Evolutionary conservation across 1,140 invertebrate genomes (phyloP).

Genomic region (Heliconius himera): DNA sequence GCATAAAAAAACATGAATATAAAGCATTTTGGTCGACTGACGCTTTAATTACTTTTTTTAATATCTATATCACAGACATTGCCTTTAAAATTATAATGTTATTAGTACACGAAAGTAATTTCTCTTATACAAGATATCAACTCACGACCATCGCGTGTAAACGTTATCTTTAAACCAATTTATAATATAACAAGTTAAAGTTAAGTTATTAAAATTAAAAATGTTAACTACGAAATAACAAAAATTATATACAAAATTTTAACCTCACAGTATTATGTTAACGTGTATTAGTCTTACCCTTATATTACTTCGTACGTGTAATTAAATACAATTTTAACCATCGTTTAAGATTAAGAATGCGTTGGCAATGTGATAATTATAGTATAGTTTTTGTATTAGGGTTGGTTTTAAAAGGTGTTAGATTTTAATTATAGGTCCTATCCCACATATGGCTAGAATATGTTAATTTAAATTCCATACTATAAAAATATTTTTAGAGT

Average conservation of each 20-base stretch:
- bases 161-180: neutral
- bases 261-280: constrained; percentile 22
- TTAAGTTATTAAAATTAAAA: constrained; percentile 8
- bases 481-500: neutral
- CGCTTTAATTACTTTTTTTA: no score
- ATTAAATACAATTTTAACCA: constrained; percentile 32
- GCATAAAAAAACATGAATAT: no score
- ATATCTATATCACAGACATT: no score
- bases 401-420: constrained; percentile 9
- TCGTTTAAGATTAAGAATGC: constrained; percentile 19
- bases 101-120: neutral
- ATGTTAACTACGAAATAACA: neutral
- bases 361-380: constrained; percentile 18
- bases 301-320: constrained; percentile 23
- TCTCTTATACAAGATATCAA: neutral
- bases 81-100: no score
- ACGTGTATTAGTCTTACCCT: constrained; percentile 26
- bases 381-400: neutral
- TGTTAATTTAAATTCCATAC: constrained; percentile 4
- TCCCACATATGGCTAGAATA: neutral
- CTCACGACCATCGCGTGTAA: neutral
- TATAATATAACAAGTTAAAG: constrained; percentile 1
- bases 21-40: no score
- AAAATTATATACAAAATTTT: constrained; percentile 3
- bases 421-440: constrained; percentile 6